Evolutionary conservation across 2,797 vertebrate species (phyloP).

Genomic region (Scomberomorus guttatus): DNA sequence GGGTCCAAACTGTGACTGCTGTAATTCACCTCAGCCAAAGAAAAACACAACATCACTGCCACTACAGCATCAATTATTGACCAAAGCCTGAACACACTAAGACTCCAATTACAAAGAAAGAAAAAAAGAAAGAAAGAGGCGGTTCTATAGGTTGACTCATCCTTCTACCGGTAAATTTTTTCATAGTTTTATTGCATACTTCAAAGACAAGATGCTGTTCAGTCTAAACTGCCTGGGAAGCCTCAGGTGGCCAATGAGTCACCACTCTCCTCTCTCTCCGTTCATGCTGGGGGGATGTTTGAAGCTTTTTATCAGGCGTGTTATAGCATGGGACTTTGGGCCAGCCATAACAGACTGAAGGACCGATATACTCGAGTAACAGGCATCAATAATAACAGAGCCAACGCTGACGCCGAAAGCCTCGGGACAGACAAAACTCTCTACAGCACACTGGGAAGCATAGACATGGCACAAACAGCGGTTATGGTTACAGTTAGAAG

Average conservation of each 20-base stretch:
- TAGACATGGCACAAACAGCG: background rate
- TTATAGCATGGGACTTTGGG: slow-evolving; percentile 27
- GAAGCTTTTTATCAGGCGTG: slow-evolving; percentile 44
- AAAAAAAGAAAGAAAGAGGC: background rate
- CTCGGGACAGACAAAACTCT: slow-evolving; percentile 41
- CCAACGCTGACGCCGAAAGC: slow-evolving; percentile 8
- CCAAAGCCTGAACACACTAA: slow-evolving; percentile 28
- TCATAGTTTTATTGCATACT: background rate
- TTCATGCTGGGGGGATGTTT: slow-evolving; percentile 25
- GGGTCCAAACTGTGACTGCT: slow-evolving; percentile 15
- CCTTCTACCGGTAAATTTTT: slow-evolving; percentile 1
- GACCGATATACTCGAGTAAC: slow-evolving; percentile 33
- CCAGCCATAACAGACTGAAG: slow-evolving; percentile 55
- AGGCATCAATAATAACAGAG: slow-evolving; percentile 17
- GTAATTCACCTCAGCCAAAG: slow-evolving; percentile 20
- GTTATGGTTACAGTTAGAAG: slow-evolving; percentile 8
- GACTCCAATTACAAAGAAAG: slow-evolving; percentile 15
- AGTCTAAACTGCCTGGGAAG: background rate
- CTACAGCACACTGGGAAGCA: background rate
- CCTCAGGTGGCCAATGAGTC: background rate
- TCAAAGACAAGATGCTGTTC: slow-evolving; percentile 18
- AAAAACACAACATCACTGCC: slow-evolving; percentile 36
- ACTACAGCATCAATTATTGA: slow-evolving; percentile 50
- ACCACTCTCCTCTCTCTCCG: background rate
- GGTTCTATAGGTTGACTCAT: background rate